Evolutionary conservation across 1,140 invertebrate species (phyloP), one percentile per base, ranked within the genome.

Genomic region (Druon quercuslanigerum): DNA sequence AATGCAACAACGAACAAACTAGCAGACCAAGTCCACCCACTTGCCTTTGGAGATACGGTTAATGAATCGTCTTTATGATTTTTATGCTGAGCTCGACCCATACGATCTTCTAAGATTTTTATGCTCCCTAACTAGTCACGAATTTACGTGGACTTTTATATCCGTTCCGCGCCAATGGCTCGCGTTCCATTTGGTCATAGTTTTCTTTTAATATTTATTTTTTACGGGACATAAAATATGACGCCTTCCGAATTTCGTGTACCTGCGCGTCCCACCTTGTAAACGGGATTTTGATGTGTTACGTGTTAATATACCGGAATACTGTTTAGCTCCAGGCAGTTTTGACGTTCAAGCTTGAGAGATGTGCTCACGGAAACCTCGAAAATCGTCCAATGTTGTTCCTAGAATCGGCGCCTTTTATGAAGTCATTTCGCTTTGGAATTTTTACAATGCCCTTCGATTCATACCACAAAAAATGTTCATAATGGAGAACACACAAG

Each of bases 251-350:
- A 83, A 70, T 81, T 51, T 74, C 76, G 54, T 72, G 79, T 60
- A 73, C 50, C 76, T 78, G 14, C 75, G 54, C 73, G 79, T 83
- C 72, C 75, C 75, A 78, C 76, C 79, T 83, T 83, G 82, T 83
- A 83, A 83, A 83, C 75, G 79, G 72, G 70, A 74, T 76, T 81
- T 79, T 79, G 79, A 82, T 83, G 73, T 79, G 82, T 80, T 83
- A 83, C 72, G 75, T 83, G 77, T 83, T 80, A 83, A 83, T 81
- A 81, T 72, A 73, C 56, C 66, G 73, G 79, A 79, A 54, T 74
- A 66, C 52, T 33, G 56, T 73, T 56, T 77, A 57, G 51, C 71
- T 72, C 75, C 60, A 76, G 56, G 60, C 60, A 40, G 16, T 40
- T 66, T 66, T 66, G n/a, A 66, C 33, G 25, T 66, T 16, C 60